These are phyloP conservation scores for Cephus pygmeus DNA, from an alignment of 2,888 invertebrate species.

Conservation along the genomic window DNA sequence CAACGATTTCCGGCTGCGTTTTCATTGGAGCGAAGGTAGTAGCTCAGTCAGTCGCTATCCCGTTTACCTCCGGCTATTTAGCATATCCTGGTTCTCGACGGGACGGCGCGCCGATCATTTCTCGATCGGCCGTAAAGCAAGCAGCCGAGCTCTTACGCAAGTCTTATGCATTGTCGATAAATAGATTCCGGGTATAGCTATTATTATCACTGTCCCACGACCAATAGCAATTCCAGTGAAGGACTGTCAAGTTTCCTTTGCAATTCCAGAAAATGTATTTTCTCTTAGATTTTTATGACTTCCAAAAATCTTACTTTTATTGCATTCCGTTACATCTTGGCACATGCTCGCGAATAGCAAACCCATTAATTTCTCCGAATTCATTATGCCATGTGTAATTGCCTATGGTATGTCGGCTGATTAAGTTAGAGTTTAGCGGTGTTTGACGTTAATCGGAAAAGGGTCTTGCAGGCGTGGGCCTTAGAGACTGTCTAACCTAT, in stretches of 20 bases:
- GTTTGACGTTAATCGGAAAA: neutral
- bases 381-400: neutral
- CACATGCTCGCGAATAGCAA: neutral
- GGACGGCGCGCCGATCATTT: constrained; percentile 33
- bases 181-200: constrained; percentile 9
- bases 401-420: neutral
- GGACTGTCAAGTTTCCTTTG: neutral
- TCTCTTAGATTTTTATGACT: neutral
- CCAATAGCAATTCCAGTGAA: neutral
- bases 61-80: constrained; percentile 12
- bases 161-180: constrained; percentile 27
- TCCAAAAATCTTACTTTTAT: neutral
- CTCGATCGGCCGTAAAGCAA: constrained; percentile 30
- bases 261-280: neutral
- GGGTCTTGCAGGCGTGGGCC: neutral
- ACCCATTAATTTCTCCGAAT: neutral
- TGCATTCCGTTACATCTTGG: neutral
- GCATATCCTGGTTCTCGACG: constrained; percentile 34
- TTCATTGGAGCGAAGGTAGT: neutral
- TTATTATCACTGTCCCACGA: neutral
- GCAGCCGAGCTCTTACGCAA: constrained; percentile 33
- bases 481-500: neutral
- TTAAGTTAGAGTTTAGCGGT: neutral
- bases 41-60: neutral
- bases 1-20: constrained; percentile 28